These are phyloP conservation scores for Pachycephala philippinensis DNA, from an alignment of 2,113 vertebrate genomes.

Conservation along the genomic window DNA sequence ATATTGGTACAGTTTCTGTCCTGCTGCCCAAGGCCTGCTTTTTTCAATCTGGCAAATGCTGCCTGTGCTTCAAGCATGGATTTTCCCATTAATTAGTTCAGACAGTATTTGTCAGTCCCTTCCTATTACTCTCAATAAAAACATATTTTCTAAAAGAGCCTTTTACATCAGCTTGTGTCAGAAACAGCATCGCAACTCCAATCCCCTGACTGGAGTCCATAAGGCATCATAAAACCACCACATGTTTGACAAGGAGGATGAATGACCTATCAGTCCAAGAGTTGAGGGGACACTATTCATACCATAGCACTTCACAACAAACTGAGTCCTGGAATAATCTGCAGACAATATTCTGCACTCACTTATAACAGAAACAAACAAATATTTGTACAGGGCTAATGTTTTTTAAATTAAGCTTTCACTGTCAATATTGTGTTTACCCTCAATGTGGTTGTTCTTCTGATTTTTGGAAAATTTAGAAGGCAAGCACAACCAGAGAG, in stretches of 20 bases:
- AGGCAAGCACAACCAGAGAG: neutral
- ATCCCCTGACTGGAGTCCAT: neutral
- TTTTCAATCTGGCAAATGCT: neutral
- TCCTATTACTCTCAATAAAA: neutral
- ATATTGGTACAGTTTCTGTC: neutral
- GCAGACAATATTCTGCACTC: neutral
- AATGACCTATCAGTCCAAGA: neutral
- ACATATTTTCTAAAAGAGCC: neutral
- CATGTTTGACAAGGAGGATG: neutral
- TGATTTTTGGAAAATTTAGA: neutral
- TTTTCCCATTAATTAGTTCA: neutral
- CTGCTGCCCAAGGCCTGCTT: neutral
- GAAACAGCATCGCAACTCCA: neutral
- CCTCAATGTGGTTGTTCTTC: rapidly evolving
- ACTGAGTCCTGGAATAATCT: neutral
- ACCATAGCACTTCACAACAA: neutral
- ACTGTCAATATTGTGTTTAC: neutral
- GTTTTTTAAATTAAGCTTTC: neutral
- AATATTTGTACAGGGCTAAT: neutral
- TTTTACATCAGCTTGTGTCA: neutral
- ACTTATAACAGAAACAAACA: neutral
- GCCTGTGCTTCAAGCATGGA: neutral
- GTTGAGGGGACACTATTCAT: neutral
- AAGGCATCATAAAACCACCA: neutral
- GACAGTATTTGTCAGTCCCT: neutral